Percentiles rank a stretch among this genome's conserved stretches.
These are phyloP conservation scores for Pseudomyrmex gracilis DNA, from an alignment of 1,140 invertebrate species.

Conservation along the genomic window DNA sequence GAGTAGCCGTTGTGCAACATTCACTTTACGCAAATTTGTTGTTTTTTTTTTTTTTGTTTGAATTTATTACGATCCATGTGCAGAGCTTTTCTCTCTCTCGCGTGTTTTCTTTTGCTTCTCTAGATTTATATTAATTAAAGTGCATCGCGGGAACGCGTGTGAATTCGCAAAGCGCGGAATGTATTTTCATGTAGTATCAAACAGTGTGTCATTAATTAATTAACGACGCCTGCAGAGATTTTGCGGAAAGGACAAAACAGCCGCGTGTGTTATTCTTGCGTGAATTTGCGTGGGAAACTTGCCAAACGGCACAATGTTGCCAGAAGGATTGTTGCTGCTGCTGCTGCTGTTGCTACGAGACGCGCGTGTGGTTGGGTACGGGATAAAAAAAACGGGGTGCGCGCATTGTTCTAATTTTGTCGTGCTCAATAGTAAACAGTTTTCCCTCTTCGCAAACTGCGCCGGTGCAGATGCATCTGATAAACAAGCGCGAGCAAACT, in stretches of 20 bases:
- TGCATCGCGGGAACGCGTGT: too few species aligned
- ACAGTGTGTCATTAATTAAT: constrained; percentile 33
- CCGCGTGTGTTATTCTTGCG: not conserved
- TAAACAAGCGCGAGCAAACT: constrained; percentile 6
- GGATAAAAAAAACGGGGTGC: constrained; percentile 34
- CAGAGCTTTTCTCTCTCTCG: too few species aligned
- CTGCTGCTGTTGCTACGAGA: not conserved
- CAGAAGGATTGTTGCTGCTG: constrained; percentile 31
- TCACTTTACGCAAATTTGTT: too few species aligned
- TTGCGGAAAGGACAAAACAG: not conserved
- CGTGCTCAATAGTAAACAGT: constrained; percentile 56
- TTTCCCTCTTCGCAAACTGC: constrained; percentile 18
- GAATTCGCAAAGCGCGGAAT: too few species aligned
- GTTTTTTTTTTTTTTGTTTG: too few species aligned
- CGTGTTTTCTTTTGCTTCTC: too few species aligned
- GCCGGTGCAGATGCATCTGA: not conserved
- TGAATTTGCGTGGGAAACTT: constrained; percentile 5
- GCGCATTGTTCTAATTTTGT: constrained; percentile 65
- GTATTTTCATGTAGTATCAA: not conserved
- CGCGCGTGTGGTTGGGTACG: not conserved
- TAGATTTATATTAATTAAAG: constrained; percentile 23
- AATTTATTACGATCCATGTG: too few species aligned
- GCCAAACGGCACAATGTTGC: constrained; percentile 26
- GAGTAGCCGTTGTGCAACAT: too few species aligned
- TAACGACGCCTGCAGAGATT: constrained; percentile 18